Percentiles rank a stretch among this genome's conserved stretches.
Evolutionary conservation across 2,888 invertebrate species (phyloP).

Genomic region (Microctonus hyperodae): DNA sequence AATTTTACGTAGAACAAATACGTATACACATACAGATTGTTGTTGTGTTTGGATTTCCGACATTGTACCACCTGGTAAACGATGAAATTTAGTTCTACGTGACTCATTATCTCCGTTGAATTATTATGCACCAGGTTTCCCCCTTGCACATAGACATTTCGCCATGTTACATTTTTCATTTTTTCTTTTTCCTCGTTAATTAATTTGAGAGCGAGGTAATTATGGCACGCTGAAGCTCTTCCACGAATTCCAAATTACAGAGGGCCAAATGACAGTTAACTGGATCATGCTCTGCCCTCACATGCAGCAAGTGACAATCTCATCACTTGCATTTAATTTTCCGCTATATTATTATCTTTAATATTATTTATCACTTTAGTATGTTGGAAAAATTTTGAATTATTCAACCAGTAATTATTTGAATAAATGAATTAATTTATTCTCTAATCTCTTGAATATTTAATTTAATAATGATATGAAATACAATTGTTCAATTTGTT

Average conservation of each 20-base stretch:
- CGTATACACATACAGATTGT: slow-evolving; percentile 11
- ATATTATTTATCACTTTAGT: neutral
- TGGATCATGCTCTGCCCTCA: neutral
- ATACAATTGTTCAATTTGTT: neutral
- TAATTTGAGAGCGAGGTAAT: slow-evolving; percentile 22
- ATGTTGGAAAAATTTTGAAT: neutral
- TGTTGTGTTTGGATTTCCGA: slow-evolving; percentile 17
- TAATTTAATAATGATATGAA: neutral
- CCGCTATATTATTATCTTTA: neutral
- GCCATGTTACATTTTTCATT: slow-evolving; percentile 22
- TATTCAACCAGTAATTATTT: neutral
- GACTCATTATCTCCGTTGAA: slow-evolving; percentile 35
- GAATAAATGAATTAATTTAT: neutral
- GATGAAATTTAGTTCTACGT: slow-evolving; percentile 32
- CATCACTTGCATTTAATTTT: neutral
- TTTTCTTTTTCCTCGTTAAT: slow-evolving; percentile 17
- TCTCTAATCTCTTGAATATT: too few relatives aligned
- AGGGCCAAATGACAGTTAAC: neutral
- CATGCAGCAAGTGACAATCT: neutral
- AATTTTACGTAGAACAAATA: neutral
- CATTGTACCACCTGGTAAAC: slow-evolving; percentile 27
- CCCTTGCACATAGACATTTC: slow-evolving; percentile 6
- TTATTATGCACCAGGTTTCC: slow-evolving; percentile 36
- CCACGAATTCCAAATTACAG: slow-evolving; percentile 1
- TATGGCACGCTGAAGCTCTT: slow-evolving; percentile 12